Percentiles rank a stretch among this genome's conserved stretches.
phyloP scores from a whole-genome alignment of 2,888 invertebrate species.

The Esperia sulphurella region DNA sequence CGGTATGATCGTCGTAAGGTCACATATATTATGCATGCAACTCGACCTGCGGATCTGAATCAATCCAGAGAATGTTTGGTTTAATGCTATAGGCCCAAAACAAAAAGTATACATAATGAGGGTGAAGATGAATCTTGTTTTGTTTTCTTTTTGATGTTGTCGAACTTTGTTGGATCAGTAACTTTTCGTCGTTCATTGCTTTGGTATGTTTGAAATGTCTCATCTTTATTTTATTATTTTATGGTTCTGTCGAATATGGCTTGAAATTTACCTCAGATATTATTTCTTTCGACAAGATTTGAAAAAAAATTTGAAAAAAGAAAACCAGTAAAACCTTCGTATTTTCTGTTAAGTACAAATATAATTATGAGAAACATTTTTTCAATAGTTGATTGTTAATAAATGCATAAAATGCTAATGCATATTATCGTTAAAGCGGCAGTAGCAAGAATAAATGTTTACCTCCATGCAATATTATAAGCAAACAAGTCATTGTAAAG shows the following conservation, averaged over 20 bases:
- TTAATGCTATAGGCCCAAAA: constrained; percentile 37
- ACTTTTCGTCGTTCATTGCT: constrained; percentile 1
- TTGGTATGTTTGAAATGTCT: too few species aligned
- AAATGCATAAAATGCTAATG: too few species aligned
- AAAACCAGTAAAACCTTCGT: too few species aligned
- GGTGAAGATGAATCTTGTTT: constrained; percentile 25
- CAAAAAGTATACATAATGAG: constrained; percentile 50
- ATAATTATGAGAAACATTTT: too few species aligned
- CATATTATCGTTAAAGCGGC: not conserved
- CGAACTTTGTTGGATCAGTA: not conserved
- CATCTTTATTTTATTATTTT: not conserved
- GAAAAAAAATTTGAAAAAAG: too few species aligned
- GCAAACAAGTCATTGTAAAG: not conserved
- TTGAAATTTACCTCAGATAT: too few species aligned
- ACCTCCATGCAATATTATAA: not conserved
- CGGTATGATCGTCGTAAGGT: constrained; percentile 40
- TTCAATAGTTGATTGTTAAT: too few species aligned
- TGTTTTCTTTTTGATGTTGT: constrained; percentile 4
- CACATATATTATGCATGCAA: constrained; percentile 62
- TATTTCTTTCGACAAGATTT: too few species aligned
- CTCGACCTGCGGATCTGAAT: constrained; percentile 52
- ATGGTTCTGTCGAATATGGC: too few species aligned
- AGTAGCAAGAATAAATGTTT: too few species aligned
- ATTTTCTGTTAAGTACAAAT: too few species aligned
- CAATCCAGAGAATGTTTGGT: constrained; percentile 53